Evolutionary conservation across 2,888 invertebrate genomes (phyloP).

Genomic region (Tetragnatha montana): DNA sequence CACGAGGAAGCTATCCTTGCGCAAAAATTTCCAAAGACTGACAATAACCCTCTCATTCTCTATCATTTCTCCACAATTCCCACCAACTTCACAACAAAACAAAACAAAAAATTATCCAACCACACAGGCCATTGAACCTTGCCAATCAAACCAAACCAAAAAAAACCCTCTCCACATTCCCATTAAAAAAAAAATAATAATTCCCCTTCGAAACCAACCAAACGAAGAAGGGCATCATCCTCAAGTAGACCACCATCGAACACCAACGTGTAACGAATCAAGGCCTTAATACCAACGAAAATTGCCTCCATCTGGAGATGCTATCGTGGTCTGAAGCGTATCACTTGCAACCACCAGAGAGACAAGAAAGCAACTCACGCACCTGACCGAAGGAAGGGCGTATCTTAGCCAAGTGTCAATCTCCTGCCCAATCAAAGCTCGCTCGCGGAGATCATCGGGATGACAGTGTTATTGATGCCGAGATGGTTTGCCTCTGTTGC

Average conservation of each 20-base stretch:
- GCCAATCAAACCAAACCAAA: too few species aligned
- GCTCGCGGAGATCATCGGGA: slow-evolving; percentile 48
- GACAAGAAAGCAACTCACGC: slow-evolving; percentile 1
- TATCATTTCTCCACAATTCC: too few species aligned
- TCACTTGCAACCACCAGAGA: background rate
- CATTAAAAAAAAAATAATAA: background rate
- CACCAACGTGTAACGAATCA: background rate
- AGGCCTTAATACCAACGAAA: background rate
- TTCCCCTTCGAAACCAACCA: background rate
- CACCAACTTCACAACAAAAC: too few species aligned
- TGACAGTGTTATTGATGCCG: slow-evolving; percentile 64
- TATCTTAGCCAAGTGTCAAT: slow-evolving; percentile 57
- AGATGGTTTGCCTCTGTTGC: slow-evolving; percentile 15
- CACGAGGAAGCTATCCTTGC: too few species aligned
- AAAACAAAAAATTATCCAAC: too few species aligned
- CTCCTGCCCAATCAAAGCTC: slow-evolving; percentile 42
- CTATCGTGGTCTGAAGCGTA: slow-evolving; percentile 9
- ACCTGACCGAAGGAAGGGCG: slow-evolving; percentile 49
- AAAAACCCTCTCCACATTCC: too few species aligned
- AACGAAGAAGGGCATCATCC: too few species aligned
- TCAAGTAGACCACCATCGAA: background rate
- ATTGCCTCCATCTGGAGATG: background rate
- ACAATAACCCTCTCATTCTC: too few species aligned
- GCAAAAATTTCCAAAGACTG: too few species aligned
- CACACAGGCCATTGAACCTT: too few species aligned